Conservation (phyloP, 2,113 vertebrate species). For the Syngnathus scovelli region DNA sequence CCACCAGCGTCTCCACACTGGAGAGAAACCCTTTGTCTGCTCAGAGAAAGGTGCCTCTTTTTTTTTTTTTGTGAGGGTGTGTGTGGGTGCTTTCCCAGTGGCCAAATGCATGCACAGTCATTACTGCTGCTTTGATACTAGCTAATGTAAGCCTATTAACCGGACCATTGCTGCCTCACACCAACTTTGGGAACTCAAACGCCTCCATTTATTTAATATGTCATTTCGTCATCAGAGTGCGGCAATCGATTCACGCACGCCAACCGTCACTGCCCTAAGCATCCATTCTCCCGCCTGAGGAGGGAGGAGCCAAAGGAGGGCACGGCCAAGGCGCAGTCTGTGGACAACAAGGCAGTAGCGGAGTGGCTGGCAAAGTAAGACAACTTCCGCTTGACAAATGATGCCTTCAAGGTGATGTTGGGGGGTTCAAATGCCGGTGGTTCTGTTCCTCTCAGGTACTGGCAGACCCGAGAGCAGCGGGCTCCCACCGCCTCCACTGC, state of each 20-base stretch:
- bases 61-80: background rate
- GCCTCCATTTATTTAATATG: background rate
- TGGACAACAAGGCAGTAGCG: constrained; percentile 91
- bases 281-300: constrained; percentile 90
- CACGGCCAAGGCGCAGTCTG: constrained; percentile 76
- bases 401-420: background rate
- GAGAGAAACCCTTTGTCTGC: constrained; percentile 97
- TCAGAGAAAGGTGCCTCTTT: constrained; percentile 83
- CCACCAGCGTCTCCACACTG: constrained; percentile 95
- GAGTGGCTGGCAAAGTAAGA: constrained; percentile 95
- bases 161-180: background rate
- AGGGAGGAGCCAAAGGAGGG: constrained; percentile 83
- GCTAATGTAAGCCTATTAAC: no score
- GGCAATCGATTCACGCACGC: constrained; percentile 94
- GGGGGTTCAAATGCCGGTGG: background rate
- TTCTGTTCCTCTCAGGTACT: constrained; percentile 73
- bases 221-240: constrained; percentile 73
- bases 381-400: background rate
- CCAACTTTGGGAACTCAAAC: background rate
- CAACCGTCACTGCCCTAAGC: constrained; percentile 94
- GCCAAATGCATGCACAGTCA: background rate
- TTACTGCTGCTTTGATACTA: no score
- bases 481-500: constrained; percentile 70
- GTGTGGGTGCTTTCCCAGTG: background rate
- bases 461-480: constrained; percentile 89